Percentiles rank a stretch among this genome's conserved stretches.
These are phyloP conservation scores for Syrmaticus mikado DNA, from an alignment of 2,113 vertebrate genomes.

Conservation along the genomic window DNA sequence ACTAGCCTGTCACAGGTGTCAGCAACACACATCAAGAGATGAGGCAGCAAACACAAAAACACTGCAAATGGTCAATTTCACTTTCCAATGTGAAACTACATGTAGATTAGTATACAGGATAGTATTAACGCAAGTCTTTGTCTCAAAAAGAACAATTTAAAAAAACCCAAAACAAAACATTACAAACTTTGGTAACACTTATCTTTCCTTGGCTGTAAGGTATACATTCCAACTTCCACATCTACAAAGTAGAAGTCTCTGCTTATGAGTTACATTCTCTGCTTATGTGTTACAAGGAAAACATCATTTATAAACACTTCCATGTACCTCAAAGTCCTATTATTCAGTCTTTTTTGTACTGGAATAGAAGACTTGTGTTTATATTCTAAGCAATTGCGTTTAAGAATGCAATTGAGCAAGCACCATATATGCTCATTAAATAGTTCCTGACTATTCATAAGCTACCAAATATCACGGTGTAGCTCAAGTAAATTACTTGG, in stretches of 20 bases:
- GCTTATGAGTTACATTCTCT: not conserved
- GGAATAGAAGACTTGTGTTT: not conserved
- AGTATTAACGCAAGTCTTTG: not conserved
- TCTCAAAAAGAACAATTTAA: not conserved
- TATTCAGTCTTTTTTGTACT: not conserved
- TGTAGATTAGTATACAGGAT: not conserved
- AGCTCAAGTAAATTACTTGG: not conserved
- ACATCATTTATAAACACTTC: not conserved
- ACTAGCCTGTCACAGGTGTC: not conserved
- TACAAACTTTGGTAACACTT: not conserved
- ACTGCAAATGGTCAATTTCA: not conserved
- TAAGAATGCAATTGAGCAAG: not conserved
- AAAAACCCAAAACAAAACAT: too few relatives aligned
- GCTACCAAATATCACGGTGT: not conserved
- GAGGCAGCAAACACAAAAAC: not conserved
- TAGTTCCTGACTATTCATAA: not conserved
- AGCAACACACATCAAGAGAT: not conserved
- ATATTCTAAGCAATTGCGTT: not conserved
- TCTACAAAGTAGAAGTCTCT: not conserved
- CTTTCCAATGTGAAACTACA: not conserved
- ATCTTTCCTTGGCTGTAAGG: not conserved
- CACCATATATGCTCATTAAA: too few relatives aligned
- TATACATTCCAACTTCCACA: not conserved
- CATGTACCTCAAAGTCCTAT: not conserved
- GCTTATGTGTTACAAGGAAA: not conserved